Percentiles rank a stretch among this genome's conserved stretches.
phyloP scores from a whole-genome alignment of 2,888 invertebrate genomes.

The Achlya flavicornis region DNA sequence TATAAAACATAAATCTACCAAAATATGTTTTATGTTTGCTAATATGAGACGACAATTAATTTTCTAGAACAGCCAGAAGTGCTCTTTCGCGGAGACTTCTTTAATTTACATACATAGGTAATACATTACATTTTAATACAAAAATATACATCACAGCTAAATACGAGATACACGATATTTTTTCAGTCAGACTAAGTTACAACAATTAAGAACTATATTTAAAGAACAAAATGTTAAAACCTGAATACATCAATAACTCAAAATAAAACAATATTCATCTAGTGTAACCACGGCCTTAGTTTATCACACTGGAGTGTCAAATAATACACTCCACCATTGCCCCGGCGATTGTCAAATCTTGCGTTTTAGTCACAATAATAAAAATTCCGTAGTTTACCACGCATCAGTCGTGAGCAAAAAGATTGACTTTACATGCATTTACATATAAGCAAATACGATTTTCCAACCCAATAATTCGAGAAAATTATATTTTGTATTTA shows the following conservation, averaged over 20 bases:
- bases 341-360: background rate
- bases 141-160: slow-evolving; percentile 14
- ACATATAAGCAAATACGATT: no score
- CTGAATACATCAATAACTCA: background rate
- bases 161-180: slow-evolving; percentile 7
- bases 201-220: background rate
- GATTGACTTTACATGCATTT: background rate
- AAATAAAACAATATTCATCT: background rate
- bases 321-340: background rate
- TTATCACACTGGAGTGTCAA: background rate
- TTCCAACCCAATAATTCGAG: no score
- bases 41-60: background rate
- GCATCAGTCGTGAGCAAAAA: background rate
- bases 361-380: background rate
- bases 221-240: background rate
- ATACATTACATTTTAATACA: slow-evolving; percentile 10
- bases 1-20: background rate
- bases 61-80: background rate
- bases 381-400: background rate
- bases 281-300: slow-evolving; percentile 9
- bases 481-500: no score
- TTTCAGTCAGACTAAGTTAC: background rate
- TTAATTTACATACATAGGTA: background rate
- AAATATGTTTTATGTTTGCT: slow-evolving; percentile 1
- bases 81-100: background rate